phyloP scores from a whole-genome alignment of 2,888 invertebrate genomes.

The Mesorhabditis sp. region DNA sequence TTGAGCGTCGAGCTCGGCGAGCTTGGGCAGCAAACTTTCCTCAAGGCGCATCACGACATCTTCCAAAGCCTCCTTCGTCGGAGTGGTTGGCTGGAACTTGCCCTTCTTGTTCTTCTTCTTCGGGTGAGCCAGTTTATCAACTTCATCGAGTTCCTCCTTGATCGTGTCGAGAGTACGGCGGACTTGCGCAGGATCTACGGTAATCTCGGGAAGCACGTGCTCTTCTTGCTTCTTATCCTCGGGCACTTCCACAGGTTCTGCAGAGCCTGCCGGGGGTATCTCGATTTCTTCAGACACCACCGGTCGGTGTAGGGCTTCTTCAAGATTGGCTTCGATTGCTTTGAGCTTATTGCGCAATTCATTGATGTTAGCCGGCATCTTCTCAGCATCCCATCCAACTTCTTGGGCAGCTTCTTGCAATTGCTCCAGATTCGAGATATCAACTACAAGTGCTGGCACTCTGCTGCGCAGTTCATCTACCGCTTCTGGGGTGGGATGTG shows the following conservation, averaged over 20 bases:
- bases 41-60: background rate
- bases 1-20: too few species aligned
- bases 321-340: background rate
- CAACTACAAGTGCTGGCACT: slow-evolving; percentile 18
- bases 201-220: too few species aligned
- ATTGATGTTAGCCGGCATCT: background rate
- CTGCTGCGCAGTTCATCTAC: slow-evolving; percentile 16
- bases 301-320: slow-evolving; percentile 15
- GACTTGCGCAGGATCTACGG: too few species aligned
- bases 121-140: background rate
- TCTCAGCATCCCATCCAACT: background rate
- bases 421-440: slow-evolving; percentile 15
- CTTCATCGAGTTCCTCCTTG: background rate
- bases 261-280: slow-evolving; percentile 14
- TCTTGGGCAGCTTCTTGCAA: slow-evolving; percentile 11
- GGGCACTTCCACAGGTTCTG: background rate
- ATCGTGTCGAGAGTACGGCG: too few species aligned
- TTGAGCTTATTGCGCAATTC: background rate
- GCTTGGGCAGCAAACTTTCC: too few species aligned
- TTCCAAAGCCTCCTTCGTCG: background rate
- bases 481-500: slow-evolving; percentile 7
- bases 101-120: background rate
- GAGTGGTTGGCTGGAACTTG: background rate
- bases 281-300: slow-evolving; percentile 19
- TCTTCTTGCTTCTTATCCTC: background rate